Conservation (phyloP, 2,113 vertebrate species). For the Rhombomys opimus region DNA sequence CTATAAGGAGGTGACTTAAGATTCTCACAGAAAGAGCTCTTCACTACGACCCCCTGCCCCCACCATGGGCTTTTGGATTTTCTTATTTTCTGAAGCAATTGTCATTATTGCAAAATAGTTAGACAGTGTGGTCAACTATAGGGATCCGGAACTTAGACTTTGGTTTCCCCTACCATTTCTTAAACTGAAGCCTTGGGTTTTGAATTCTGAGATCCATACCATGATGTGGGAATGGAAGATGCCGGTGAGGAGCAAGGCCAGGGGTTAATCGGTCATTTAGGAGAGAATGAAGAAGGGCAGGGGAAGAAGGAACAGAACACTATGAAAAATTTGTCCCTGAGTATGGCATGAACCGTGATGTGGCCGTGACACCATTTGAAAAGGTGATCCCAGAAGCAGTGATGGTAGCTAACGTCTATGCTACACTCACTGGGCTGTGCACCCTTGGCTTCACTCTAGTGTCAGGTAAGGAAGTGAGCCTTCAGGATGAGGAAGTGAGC, state of each 20-base stretch:
- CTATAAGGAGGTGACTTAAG: neutral
- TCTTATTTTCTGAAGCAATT: neutral
- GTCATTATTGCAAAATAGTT: neutral
- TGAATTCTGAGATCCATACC: neutral
- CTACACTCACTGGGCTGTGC: neutral
- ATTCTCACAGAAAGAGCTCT: neutral
- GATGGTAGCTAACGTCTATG: neutral
- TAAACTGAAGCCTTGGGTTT: neutral
- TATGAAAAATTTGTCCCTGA: neutral
- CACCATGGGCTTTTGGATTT: neutral
- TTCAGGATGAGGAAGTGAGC: neutral
- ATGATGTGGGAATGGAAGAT: neutral
- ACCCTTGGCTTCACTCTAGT: neutral
- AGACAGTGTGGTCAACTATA: neutral
- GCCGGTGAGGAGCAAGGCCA: neutral
- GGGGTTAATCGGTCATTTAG: neutral
- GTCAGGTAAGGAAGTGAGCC: neutral
- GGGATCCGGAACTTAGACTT: neutral
- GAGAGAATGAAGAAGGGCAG: neutral
- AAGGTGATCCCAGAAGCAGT: neutral
- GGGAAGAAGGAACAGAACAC: neutral
- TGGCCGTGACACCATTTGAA: neutral
- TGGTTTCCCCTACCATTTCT: neutral
- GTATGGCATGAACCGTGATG: neutral
- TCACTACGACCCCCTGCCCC: neutral